These are phyloP conservation scores for Saguinus midas DNA, from an alignment of 2,113 vertebrate genomes.

Conservation along the genomic window DNA sequence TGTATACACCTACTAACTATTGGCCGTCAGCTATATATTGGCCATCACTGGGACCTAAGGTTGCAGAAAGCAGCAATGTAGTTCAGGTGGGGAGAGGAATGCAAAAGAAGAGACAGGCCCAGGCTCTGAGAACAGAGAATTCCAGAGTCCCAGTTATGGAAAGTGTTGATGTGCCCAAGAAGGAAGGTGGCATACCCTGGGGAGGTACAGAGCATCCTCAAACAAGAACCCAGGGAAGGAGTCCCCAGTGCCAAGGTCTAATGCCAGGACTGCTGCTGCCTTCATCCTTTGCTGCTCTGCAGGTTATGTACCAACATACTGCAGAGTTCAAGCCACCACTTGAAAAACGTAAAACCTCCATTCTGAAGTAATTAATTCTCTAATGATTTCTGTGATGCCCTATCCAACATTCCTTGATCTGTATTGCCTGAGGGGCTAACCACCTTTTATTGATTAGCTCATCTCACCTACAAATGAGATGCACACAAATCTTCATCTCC, in stretches of 20 bases:
- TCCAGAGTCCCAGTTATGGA: neutral
- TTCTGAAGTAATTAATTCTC: neutral
- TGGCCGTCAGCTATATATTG: neutral
- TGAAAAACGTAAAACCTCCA: neutral
- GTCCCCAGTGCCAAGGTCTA: neutral
- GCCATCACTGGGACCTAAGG: neutral
- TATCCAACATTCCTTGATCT: constrained; percentile 5
- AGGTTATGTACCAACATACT: neutral
- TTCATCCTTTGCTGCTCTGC: neutral
- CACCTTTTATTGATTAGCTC: neutral
- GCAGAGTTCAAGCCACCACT: neutral
- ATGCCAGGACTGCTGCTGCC: neutral
- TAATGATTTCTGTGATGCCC: neutral
- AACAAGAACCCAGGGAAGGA: neutral
- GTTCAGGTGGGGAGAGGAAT: neutral
- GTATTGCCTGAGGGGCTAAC: neutral
- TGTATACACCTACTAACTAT: neutral
- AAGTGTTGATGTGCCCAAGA: neutral
- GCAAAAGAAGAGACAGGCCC: neutral
- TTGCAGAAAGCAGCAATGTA: neutral
- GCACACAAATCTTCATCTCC: constrained; percentile 8
- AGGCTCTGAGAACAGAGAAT: neutral
- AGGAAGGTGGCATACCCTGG: neutral
- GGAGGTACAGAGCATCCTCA: neutral
- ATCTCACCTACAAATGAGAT: neutral